Evolutionary conservation across 2,797 vertebrate species (phyloP).

Genomic region (Anolis apletophallus): DNA sequence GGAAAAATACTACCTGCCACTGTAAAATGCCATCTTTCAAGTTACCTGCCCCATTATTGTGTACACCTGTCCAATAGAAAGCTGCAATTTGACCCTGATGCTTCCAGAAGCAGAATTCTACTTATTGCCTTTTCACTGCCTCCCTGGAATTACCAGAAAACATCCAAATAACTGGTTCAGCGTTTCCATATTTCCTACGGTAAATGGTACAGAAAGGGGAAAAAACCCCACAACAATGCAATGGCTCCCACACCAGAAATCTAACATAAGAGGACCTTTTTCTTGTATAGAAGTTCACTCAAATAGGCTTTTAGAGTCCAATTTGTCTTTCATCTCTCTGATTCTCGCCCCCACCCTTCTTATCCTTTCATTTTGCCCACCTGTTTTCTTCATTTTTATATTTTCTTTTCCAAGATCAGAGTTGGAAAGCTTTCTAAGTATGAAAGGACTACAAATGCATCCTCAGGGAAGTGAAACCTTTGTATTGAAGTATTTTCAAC

Average conservation of each 20-base stretch:
- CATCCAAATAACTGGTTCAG: not conserved
- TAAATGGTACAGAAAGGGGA: not conserved
- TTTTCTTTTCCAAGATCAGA: slow-evolving; percentile 8
- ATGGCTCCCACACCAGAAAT: not conserved
- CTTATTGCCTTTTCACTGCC: slow-evolving; percentile 46
- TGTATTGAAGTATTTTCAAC: not conserved
- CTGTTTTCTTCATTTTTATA: not conserved
- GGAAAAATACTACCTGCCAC: slow-evolving; percentile 25
- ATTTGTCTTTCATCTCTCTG: not conserved
- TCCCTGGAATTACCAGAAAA: slow-evolving; percentile 34
- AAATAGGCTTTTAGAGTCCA: not conserved
- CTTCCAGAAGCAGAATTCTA: slow-evolving; percentile 45
- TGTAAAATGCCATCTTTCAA: slow-evolving; percentile 44
- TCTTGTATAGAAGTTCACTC: not conserved
- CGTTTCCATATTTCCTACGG: not conserved
- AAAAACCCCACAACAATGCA: not conserved
- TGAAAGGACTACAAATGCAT: not conserved
- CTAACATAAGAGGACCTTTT: not conserved
- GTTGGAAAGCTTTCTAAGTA: slow-evolving; percentile 18
- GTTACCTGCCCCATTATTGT: slow-evolving; percentile 42
- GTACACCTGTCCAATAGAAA: slow-evolving; percentile 36
- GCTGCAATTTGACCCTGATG: slow-evolving; percentile 50
- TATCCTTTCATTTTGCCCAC: not conserved
- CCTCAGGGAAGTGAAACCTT: not conserved
- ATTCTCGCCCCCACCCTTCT: too few relatives aligned